A percentile compares a stretch with the other conserved stretches of the same genome.
Conservation (phyloP, 35 echinoderm and acorn worm species). For the Holothuria glaberrima region DNA sequence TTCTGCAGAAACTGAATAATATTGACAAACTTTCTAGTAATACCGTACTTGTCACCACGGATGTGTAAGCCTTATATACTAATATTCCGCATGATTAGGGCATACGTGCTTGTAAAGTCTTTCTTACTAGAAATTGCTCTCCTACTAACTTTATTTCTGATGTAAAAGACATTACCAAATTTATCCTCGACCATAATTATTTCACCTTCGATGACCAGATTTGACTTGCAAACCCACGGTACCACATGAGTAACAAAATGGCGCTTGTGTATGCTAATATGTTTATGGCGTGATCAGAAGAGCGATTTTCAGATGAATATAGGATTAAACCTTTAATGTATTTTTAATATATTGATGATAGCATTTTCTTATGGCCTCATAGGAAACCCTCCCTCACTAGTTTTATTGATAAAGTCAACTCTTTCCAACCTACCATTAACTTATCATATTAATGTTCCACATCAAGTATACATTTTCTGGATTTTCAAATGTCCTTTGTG, state of each 20-base stretch:
- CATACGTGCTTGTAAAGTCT: not conserved
- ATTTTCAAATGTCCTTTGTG: not conserved
- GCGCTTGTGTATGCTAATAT: slow-evolving; percentile 1
- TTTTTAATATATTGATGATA: not conserved
- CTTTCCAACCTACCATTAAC: not conserved
- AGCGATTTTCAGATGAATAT: not conserved
- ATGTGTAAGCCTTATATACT: slow-evolving; percentile 24
- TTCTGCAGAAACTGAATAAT: not conserved
- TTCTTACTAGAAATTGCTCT: not conserved
- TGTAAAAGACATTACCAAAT: not conserved
- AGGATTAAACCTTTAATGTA: not conserved
- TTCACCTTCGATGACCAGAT: slow-evolving; percentile 21
- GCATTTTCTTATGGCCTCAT: not conserved
- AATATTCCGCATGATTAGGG: slow-evolving; percentile 30
- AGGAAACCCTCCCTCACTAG: not conserved
- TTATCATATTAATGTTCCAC: not conserved
- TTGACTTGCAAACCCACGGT: slow-evolving; percentile 7
- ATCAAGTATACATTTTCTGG: too few relatives aligned
- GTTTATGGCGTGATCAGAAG: not conserved
- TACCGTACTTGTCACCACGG: slow-evolving; percentile 23
- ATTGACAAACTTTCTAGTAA: not conserved
- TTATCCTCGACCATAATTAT: slow-evolving; percentile 40
- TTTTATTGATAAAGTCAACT: too few relatives aligned
- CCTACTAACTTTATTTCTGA: not conserved
- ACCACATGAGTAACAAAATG: slow-evolving; percentile 32